A percentile compares a stretch with the other conserved stretches of the same genome.
Evolutionary conservation across 2,888 invertebrate species (phyloP).

Genomic region (Acanthococcus lagerstroemiae): DNA sequence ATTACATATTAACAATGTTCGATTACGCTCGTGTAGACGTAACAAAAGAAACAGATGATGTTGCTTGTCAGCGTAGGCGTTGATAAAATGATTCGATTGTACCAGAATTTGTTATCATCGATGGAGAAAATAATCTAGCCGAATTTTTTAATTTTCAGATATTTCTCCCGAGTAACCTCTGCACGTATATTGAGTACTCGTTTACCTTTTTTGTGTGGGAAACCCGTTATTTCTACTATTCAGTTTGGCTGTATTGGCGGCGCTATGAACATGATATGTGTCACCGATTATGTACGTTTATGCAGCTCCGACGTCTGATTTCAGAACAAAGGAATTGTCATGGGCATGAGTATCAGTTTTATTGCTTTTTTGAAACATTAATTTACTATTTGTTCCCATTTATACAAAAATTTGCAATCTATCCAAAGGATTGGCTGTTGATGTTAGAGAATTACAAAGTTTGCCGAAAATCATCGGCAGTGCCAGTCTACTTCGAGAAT

Average conservation of each 20-base stretch:
- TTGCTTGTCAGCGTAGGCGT: slow-evolving; percentile 61
- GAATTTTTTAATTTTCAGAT: background rate
- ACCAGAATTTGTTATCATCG: slow-evolving; percentile 68
- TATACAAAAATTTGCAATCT: background rate
- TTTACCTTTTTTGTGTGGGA: slow-evolving; percentile 60
- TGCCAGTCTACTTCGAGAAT: slow-evolving; percentile 74
- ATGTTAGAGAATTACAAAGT: slow-evolving; percentile 87
- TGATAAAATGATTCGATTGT: slow-evolving; percentile 54
- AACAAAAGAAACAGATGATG: slow-evolving; percentile 61
- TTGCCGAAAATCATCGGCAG: slow-evolving; percentile 84
- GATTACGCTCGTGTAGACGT: too few species aligned
- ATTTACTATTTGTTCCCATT: too few species aligned
- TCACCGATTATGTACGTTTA: slow-evolving; percentile 85
- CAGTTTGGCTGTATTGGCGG: slow-evolving; percentile 87
- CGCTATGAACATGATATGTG: slow-evolving; percentile 76
- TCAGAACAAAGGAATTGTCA: slow-evolving; percentile 70
- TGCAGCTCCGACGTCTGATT: slow-evolving; percentile 85
- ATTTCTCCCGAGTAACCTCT: background rate
- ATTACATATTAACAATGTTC: too few species aligned
- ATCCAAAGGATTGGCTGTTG: slow-evolving; percentile 82
- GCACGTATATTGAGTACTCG: too few species aligned
- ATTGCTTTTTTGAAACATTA: too few species aligned
- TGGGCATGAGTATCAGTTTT: slow-evolving; percentile 39
- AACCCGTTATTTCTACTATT: slow-evolving; percentile 80
- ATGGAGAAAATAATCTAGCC: slow-evolving; percentile 60